Evolutionary conservation across 2,797 vertebrate species (phyloP), one percentile per base, ranked within the genome.

Genomic region (Propithecus deckenii): DNA sequence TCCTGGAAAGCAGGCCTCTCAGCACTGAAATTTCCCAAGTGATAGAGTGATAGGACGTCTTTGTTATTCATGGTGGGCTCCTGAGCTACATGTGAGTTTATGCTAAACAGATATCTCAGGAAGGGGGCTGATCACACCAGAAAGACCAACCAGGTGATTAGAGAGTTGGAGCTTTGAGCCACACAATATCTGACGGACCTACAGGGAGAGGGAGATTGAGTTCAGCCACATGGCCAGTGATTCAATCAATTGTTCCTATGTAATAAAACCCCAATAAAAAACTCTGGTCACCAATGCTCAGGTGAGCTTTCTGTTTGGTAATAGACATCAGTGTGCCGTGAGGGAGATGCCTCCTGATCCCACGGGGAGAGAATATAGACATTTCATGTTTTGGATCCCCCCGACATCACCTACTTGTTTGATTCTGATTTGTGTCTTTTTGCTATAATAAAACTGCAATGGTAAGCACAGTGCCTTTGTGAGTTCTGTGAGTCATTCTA

Each of bases 351-450:
- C 61, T 61, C 23, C 43, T 71, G 55, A 22, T 10, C 48, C 32
- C n/a, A 13, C 0, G 4, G 7, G 17, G 38, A 48, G 0, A 79
- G 4, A 48, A 63, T 7, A 55, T 1, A n/a, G 25, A 71, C 43
- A 7, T 14, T n/a, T 22, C 9, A n/a, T 41, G 32, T 84, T 14
- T 41, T 28, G 17, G 52, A 65, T 48, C 11, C 57, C 30, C 18
- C 4, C 15, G 35, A 32, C 12, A 12, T 38, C 17, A 1, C 35
- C 38, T 78, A 8, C 46, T 17, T 55, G 35, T 55, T 43, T 57
- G 15, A 2, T 76, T 86, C 75, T 71, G 46, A 72, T 43, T 65
- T 83, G 43, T 67, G 63, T 50, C 20, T 15, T 67, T 90, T 84
- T 69, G 72, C 35, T 74, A 9, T 67, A 72, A 91, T 46, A 91